These are phyloP conservation scores for Pygoscelis adeliae DNA, from an alignment of 2,113 vertebrate species.

Conservation along the genomic window DNA sequence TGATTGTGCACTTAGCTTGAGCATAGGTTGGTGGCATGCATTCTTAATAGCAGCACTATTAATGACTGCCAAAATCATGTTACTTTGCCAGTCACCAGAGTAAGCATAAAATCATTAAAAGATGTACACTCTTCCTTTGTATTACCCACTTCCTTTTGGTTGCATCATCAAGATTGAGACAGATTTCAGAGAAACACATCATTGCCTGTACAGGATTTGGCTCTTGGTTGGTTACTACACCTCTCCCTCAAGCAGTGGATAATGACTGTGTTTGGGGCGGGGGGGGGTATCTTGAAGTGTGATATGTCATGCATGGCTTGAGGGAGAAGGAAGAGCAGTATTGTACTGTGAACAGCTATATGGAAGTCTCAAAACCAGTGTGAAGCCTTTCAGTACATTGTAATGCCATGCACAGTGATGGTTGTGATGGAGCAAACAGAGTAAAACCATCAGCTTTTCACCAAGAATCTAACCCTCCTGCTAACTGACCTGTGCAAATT, in stretches of 20 bases:
- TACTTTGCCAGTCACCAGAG: neutral
- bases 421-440: neutral
- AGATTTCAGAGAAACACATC: neutral
- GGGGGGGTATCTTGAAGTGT: too few relatives aligned
- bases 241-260: neutral
- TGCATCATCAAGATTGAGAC: neutral
- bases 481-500: too few relatives aligned
- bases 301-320: fast-evolving
- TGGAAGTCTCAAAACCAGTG: neutral
- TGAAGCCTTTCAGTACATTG: neutral
- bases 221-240: neutral
- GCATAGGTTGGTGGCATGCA: fast-evolving
- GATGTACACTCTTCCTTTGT: neutral
- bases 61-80: neutral
- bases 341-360: neutral
- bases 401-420: too few relatives aligned
- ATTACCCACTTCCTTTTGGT: neutral
- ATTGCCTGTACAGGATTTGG: neutral
- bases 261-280: too few relatives aligned
- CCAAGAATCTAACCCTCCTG: too few relatives aligned
- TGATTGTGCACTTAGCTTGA: fast-evolving
- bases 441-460: neutral
- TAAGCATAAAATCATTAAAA: neutral
- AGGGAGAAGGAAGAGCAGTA: neutral
- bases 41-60: neutral